Percentiles rank a stretch among this genome's conserved stretches.
These are phyloP conservation scores for Phylloscopus collybita DNA, from an alignment of 2,797 vertebrate species.

Conservation along the genomic window DNA sequence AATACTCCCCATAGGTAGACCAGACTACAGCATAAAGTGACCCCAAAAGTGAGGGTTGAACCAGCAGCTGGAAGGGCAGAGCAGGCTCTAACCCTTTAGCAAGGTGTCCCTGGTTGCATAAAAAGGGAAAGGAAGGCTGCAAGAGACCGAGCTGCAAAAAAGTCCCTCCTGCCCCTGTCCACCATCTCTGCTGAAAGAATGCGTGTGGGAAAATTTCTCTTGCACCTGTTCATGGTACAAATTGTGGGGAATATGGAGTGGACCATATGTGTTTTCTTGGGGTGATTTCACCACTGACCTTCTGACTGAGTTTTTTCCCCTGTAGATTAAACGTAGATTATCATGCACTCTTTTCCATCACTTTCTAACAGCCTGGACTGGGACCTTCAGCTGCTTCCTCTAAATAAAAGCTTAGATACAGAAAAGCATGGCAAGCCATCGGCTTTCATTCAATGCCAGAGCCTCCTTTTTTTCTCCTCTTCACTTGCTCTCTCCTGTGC, in stretches of 20 bases:
- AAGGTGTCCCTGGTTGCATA: neutral
- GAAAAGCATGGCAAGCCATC: neutral
- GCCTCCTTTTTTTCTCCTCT: neutral
- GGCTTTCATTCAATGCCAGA: neutral
- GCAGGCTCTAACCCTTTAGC: neutral
- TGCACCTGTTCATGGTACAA: accelerated
- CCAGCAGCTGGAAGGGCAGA: neutral
- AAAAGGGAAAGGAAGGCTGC: neutral
- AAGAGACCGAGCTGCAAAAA: neutral
- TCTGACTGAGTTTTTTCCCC: neutral
- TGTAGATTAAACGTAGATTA: neutral
- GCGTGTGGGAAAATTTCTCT: neutral
- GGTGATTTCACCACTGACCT: neutral
- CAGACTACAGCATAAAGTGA: neutral
- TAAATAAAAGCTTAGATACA: neutral
- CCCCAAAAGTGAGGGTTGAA: neutral
- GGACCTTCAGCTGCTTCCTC: neutral
- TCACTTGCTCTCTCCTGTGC: neutral
- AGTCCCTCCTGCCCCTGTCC: neutral
- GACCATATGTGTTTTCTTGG: neutral
- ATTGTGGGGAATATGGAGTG: neutral
- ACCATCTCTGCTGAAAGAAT: neutral
- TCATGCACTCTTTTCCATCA: neutral
- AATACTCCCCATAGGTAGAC: neutral
- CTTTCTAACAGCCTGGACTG: neutral